Base-by-base conservation (phyloP, 1,140 invertebrate species). In the Drosophila sp. region DNA sequence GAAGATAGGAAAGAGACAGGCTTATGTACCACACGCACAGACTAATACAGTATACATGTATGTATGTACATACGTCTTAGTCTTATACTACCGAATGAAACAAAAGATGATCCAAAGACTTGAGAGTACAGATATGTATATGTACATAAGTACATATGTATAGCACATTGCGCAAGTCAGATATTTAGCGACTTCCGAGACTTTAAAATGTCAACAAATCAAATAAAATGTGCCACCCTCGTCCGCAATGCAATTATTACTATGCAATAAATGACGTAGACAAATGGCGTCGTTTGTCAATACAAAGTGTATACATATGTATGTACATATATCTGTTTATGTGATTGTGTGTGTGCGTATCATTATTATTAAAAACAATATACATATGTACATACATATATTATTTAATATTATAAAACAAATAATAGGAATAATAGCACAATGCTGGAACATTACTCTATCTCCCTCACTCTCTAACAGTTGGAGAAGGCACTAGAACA, bases 251-350 rank as follows among this genome's bases (percentile, higher is more conserved):
- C 17, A 17, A 8, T 8, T 10, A 38, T 4, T 10, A 38, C 35
- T 38, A 11, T 38, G 35, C 33, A 23, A 47, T 25, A 25, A 47
- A 6, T 27, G 23, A 50, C 23, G 44, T 50, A 50, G 25, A 25
- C 44, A 27, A 50, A 50, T 50, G 25, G 23, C 44, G 44, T 50
- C 44, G 44, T 50, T 50, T 50, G 4, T 50, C 7, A 50, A 50
- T 27, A 27, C 6, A 47, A 11, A 3, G 40, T n/a, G 40, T 47
- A 44, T 44, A 47, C 2, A 4, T 25, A 7, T 27, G 8, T 25
- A 1, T 47, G 4, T 23, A 23, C 25, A 23, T 50, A 23, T 3
- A 1, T 27, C 7, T 27, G 44, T 47, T 4, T 47, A 23, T 25
- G 17, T 23, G 11, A 3, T 40, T 40, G 7, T 10, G 2, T 11